A percentile compares a stretch with the other conserved stretches of the same genome.
Evolutionary conservation across 2,888 invertebrate species (phyloP).

Genomic region (Rhingia campestris): DNA sequence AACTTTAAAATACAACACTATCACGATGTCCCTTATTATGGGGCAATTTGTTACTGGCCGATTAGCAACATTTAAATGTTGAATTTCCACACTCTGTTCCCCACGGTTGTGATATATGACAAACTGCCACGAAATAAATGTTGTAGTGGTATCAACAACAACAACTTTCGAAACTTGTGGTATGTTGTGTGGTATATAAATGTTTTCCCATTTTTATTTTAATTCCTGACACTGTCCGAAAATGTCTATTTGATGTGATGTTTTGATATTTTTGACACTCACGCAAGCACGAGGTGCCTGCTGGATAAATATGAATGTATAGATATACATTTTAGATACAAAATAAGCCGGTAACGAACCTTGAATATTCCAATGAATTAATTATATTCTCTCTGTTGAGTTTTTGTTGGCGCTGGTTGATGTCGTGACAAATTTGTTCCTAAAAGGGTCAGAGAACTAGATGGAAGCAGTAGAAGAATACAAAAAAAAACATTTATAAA

Average conservation of each 20-base stretch:
- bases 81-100: slow-evolving; percentile 16
- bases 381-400: slow-evolving; percentile 64
- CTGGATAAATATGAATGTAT: slow-evolving; percentile 57
- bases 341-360: slow-evolving; percentile 70
- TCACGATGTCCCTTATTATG: no score
- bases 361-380: slow-evolving; percentile 72
- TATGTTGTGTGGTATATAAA: slow-evolving; percentile 18
- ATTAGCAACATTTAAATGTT: slow-evolving; percentile 43
- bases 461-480: slow-evolving; percentile 20
- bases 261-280: slow-evolving; percentile 83
- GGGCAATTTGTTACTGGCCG: not conserved
- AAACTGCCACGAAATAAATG: not conserved
- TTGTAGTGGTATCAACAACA: slow-evolving; percentile 7
- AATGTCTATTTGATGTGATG: slow-evolving; percentile 82
- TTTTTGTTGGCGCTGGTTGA: slow-evolving; percentile 29
- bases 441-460: slow-evolving; percentile 71
- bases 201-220: slow-evolving; percentile 21
- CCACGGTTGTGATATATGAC: slow-evolving; percentile 42
- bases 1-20: no score
- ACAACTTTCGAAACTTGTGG: slow-evolving; percentile 39
- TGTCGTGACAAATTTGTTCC: slow-evolving; percentile 72
- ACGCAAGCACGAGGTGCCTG: slow-evolving; percentile 77
- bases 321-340: slow-evolving; percentile 7
- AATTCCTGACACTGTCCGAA: slow-evolving; percentile 68
- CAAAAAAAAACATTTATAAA: slow-evolving; percentile 23